These are phyloP conservation scores for Triops longicaudatus DNA, from an alignment of 1,140 invertebrate species.

Conservation along the genomic window DNA sequence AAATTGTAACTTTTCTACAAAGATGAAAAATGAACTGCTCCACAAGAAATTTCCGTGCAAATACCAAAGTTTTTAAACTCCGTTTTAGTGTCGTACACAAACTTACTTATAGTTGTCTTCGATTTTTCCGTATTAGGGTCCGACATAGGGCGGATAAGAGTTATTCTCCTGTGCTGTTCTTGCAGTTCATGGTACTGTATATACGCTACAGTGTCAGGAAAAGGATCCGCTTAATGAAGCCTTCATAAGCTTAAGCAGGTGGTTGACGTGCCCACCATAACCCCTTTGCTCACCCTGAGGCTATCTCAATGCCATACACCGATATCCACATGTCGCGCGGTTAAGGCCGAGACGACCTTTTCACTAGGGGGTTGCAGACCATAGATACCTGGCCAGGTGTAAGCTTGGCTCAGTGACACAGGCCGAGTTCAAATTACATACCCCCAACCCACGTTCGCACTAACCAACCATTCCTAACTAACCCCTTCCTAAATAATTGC, in stretches of 20 bases:
- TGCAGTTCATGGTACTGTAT: neutral
- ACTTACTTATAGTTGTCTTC: no score
- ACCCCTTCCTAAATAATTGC: neutral
- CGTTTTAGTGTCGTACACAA: no score
- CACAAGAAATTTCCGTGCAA: no score
- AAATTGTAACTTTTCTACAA: no score
- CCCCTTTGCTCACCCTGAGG: neutral
- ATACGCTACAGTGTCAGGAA: neutral
- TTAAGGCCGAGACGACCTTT: neutral
- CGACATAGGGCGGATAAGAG: no score
- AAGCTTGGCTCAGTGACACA: neutral
- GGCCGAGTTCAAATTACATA: neutral
- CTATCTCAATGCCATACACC: neutral
- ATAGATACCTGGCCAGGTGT: neutral
- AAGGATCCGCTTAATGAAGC: neutral
- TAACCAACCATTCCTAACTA: neutral
- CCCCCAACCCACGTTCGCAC: neutral
- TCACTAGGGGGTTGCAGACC: neutral
- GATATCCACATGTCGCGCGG: slow-evolving; percentile 1
- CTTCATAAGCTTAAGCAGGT: slow-evolving; percentile 15
- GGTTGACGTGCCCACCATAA: neutral
- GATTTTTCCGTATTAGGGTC: no score
- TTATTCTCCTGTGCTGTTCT: no score
- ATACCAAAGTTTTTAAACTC: no score
- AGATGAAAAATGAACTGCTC: no score